A percentile compares a stretch with the other conserved stretches of the same genome.
Conservation (phyloP, 2,888 invertebrate species). For the Poecilus cupreus region DNA sequence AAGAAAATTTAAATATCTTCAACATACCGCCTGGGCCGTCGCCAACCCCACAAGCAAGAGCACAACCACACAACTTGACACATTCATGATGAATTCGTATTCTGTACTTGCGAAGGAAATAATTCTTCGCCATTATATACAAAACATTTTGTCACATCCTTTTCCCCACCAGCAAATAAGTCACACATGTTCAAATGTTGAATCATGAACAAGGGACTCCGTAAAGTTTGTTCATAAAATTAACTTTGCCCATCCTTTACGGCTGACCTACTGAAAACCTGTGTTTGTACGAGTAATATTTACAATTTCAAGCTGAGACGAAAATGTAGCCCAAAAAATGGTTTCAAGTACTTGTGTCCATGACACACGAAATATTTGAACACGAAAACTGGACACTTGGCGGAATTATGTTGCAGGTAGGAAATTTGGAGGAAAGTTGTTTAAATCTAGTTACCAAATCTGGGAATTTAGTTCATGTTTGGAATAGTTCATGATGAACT, state of each 20-base stretch:
- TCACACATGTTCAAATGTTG: constrained; percentile 54
- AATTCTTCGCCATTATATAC: constrained; percentile 51
- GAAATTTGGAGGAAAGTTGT: constrained; percentile 14
- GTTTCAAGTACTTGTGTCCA: not conserved
- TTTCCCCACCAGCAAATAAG: constrained; percentile 47
- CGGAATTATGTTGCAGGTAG: not conserved
- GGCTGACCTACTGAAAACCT: constrained; percentile 66
- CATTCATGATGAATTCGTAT: constrained; percentile 44
- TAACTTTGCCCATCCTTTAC: constrained; percentile 65
- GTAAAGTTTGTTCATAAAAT: constrained; percentile 55
- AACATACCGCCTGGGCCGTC: constrained; percentile 32
- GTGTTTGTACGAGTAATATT: constrained; percentile 62
- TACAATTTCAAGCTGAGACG: constrained; percentile 60
- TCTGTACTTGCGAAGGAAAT: constrained; percentile 43
- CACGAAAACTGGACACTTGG: not conserved
- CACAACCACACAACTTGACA: constrained; percentile 44
- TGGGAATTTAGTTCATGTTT: not conserved
- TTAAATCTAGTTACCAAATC: not conserved
- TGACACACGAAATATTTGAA: constrained; percentile 3
- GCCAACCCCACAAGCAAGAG: constrained; percentile 35
- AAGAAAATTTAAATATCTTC: not conserved
- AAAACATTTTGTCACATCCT: constrained; percentile 49
- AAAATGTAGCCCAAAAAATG: constrained; percentile 62
- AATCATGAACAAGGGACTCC: constrained; percentile 51
- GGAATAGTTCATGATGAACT: not conserved